These are phyloP conservation scores for Tarsius wallacei DNA, from an alignment of 2,797 vertebrate species.

Conservation along the genomic window DNA sequence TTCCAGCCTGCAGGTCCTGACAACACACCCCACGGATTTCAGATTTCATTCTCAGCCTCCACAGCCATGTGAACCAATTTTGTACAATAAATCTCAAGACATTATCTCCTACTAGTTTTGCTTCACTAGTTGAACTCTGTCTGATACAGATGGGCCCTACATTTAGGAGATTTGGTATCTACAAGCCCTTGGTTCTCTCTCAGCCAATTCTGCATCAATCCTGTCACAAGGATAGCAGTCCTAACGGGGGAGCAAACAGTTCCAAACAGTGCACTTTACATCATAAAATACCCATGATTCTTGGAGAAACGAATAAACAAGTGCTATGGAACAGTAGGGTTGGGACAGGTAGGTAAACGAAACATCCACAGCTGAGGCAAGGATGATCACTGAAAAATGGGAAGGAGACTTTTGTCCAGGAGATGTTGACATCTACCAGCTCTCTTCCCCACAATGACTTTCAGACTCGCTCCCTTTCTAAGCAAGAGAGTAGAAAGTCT, in stretches of 20 bases:
- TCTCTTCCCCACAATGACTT: neutral
- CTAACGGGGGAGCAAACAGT: neutral
- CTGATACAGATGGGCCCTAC: neutral
- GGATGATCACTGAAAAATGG: neutral
- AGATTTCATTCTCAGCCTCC: neutral
- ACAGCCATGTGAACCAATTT: neutral
- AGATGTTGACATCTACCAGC: neutral
- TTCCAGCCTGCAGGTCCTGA: neutral
- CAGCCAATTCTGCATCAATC: neutral
- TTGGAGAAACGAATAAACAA: conserved; percentile 9
- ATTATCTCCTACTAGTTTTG: neutral
- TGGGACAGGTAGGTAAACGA: neutral
- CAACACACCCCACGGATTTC: fast-evolving
- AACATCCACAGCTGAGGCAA: neutral
- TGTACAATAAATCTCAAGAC: neutral
- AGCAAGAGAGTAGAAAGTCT: neutral
- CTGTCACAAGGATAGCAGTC: neutral
- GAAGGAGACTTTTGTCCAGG: neutral
- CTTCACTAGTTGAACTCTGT: neutral
- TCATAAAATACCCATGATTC: neutral
- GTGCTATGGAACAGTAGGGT: neutral
- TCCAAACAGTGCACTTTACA: neutral
- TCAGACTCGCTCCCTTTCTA: neutral
- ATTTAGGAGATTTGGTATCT: neutral
- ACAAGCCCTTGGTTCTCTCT: neutral